Evolutionary conservation across 2,888 invertebrate genomes (phyloP), one percentile per base, ranked within the genome.

Genomic region (Polyommatus iphigenia): DNA sequence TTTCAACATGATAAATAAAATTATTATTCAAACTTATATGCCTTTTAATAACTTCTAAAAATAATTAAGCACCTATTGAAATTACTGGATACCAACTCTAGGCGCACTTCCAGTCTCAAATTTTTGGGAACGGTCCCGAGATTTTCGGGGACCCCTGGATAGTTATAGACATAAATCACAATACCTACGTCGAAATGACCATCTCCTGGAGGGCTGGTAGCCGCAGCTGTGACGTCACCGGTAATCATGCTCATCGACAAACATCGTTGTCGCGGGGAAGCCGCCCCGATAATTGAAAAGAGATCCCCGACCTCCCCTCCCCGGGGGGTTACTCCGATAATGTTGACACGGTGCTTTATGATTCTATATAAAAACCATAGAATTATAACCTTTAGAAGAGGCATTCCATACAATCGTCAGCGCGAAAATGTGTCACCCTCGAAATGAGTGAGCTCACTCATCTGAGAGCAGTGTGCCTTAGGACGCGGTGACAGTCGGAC

Each of bases 291-390:
- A 67, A 67, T 67, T 67, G 62, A 67, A 67, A 67, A 67, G 62
- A 67, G 62, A 67, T 67, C 5, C 24, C 62, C 67, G 10, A 1
- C 67, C 67, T 32, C 29, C 29, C 54, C 13, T 50, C 54, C 54
- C 54, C 54, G 4, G 7, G 62, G 24, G 24, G 62, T 62, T 62
- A 62, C 62, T 62, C 62, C 62, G 10, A 67, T 67, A 67, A 67
- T 67, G 67, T 67, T 67, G 32, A 67, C 67, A 67, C 29, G 67
- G 15, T 67, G 67, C 29, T 67, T 67, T 67, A 67, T 67, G 32
- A 67, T 67, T 67, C 4, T 18, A 67, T 67, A 32, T 67, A 67
- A 67, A 36, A 41, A 41, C 67, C n/a, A n/a, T n/a, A n/a, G n/a
- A n/a, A n/a, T n/a, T n/a, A n/a, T n/a, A n/a, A n/a, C n/a, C n/a